Evolutionary conservation across 2,888 invertebrate species (phyloP), one percentile per base, ranked within the genome.

Genomic region (Scaptomyza parva): DNA sequence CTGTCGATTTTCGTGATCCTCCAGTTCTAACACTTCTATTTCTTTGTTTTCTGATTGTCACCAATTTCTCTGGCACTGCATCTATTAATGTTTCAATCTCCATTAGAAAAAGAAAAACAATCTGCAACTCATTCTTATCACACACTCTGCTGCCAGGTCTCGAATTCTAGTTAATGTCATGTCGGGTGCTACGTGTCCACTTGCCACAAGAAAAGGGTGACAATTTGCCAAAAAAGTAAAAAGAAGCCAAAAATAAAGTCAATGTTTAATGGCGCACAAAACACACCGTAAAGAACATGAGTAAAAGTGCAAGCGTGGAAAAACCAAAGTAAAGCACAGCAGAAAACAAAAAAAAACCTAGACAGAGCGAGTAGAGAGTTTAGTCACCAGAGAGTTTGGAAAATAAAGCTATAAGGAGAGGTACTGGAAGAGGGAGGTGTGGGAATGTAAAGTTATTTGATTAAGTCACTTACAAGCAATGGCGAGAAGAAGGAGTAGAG

Each of bases 211-310:
- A 37, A 37, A 12, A 43, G 44, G 41, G 84, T 67, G 78, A 84
- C 75, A 79, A 78, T 81, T 74, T 84, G 75, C 55, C 65, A 81
- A 79, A 63, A 60, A 58, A 26, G 35, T 35, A 35, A 43, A 40
- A 24, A 67, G 51, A 79, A 68, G 72, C 68, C 60, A 77, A 73
- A 72, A 85, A 76, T 79, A 79, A 84, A 86, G 79, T 76, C 87
- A 6, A 78, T 87, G 85, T 87, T 84, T 87, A 84, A 87, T 84
- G 87, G 79, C 53, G 87, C 85, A 76, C 75, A 78, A 81, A 86
- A 82, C 72, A 82, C 80, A 61, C 55, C 69, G 75, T 71, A 84
- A 81, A 76, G 61, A 70, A 63, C 59, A 63, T 50, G 39, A 24
- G 9, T n/a, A 68, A 68, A 69, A 62, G 44, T 73, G 74, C 53